Evolutionary conservation across 1,140 invertebrate genomes (phyloP), one percentile per base, ranked within the genome.

Genomic region (Trissolcus basalis): DNA sequence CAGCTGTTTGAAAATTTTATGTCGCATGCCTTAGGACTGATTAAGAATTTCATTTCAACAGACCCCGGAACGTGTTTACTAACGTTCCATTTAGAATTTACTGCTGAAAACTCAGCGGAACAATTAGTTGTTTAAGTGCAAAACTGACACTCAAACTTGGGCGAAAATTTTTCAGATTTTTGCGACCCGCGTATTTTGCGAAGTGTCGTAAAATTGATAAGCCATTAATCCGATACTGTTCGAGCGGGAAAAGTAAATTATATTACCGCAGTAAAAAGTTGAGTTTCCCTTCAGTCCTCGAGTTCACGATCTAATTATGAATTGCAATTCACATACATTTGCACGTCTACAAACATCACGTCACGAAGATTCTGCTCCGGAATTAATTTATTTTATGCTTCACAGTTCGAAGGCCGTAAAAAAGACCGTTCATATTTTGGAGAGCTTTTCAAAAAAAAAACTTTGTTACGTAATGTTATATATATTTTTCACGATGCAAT

Each of bases 261-360:
- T 55, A 54, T 54, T 14, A 14, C 49, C 13, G 49, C 47, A 55
- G 35, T 60, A 70, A 70, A 70, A 70, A 69, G 56, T 70, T 70
- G 15, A 15, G 0, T 50, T 43, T 45, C 49, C 56, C 36, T 71
- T 56, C 36, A 59, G 36, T 55, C 33, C 14, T 13, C 44, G 53
- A 71, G 44, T 61, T 71, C 36, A 13, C 39, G 48, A 45, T 53
- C 51, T 27, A 55, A 55, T 49, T 56, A 61, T 61, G 58, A 70
- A 70, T 61, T 49, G 67, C 19, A 6, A 61, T 61, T 61, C 58
- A 33, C 67, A 35, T 55, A 70, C 19, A 70, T 70, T 70, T 49
- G 58, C 50, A 61, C 58, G 67, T 27, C 47, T 35, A 35, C 19
- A 6, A 27, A 6, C 19, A 27, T 27, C 55, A 35, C 19, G 36